phyloP scores from a whole-genome alignment of 2,797 vertebrate genomes.

The Falco cherrug region DNA sequence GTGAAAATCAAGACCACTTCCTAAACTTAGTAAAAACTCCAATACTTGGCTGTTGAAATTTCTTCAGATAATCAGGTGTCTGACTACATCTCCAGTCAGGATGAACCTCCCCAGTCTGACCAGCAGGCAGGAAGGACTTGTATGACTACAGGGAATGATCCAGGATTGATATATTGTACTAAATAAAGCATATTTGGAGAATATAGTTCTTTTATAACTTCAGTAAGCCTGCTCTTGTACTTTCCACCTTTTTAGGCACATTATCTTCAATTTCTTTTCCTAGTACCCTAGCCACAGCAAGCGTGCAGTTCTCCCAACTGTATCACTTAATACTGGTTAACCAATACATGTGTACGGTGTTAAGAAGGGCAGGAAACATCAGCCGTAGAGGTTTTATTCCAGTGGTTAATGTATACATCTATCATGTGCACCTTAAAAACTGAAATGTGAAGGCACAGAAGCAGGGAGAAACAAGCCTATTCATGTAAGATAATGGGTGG shows the following conservation, averaged over 20 bases:
- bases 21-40: not conserved
- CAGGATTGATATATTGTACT: not conserved
- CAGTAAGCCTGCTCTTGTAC: not conserved
- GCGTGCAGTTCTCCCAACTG: not conserved
- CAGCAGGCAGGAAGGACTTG: not conserved
- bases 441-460: not conserved
- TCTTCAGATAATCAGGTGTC: not conserved
- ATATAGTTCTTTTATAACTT: not conserved
- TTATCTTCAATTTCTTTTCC: not conserved
- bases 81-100: too few relatives aligned
- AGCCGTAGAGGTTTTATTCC: not conserved
- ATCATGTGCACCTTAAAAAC: not conserved
- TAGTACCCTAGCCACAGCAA: not conserved
- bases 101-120: not conserved
- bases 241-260: not conserved
- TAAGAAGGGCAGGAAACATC: not conserved
- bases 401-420: not conserved
- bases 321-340: not conserved
- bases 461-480: not conserved
- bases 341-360: rapidly evolving
- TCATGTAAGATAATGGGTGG: not conserved
- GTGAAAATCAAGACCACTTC: not conserved
- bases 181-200: not conserved
- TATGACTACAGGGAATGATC: not conserved
- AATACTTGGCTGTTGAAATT: not conserved